These are phyloP conservation scores for Oreocharis arfaki DNA, from an alignment of 2,113 vertebrate genomes.

Conservation along the genomic window DNA sequence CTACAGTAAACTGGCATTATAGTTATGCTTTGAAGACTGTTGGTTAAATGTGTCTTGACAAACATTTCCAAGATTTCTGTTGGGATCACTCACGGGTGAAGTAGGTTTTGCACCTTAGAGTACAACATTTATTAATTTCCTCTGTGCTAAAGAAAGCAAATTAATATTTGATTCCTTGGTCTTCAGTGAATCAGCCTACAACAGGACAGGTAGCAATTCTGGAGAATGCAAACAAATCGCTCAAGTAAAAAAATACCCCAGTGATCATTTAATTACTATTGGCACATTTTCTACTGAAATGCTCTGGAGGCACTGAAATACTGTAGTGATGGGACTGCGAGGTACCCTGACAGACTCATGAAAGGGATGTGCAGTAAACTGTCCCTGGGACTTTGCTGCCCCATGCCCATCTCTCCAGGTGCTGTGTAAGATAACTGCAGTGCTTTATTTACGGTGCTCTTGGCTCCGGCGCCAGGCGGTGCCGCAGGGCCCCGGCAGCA, in stretches of 20 bases:
- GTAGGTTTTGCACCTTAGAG: background rate
- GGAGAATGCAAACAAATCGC: background rate
- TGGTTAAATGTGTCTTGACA: background rate
- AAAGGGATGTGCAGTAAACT: background rate
- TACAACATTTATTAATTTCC: background rate
- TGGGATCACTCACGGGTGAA: background rate
- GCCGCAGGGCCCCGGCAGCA: background rate
- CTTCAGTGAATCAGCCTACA: background rate
- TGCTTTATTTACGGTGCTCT: background rate
- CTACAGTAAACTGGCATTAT: background rate
- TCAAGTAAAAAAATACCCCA: background rate
- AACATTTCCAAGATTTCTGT: background rate
- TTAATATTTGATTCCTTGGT: background rate
- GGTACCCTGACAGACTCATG: background rate
- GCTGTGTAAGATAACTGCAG: background rate
- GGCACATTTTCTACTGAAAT: background rate
- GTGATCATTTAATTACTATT: background rate
- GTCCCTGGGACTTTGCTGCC: background rate
- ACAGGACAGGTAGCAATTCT: background rate
- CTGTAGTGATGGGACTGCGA: background rate
- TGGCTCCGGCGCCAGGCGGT: background rate
- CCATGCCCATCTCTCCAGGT: background rate
- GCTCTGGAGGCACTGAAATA: background rate
- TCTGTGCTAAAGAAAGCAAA: background rate
- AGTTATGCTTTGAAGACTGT: background rate